Conservation (phyloP, 2,113 vertebrate genomes). For the Hippocampus comes region DNA sequence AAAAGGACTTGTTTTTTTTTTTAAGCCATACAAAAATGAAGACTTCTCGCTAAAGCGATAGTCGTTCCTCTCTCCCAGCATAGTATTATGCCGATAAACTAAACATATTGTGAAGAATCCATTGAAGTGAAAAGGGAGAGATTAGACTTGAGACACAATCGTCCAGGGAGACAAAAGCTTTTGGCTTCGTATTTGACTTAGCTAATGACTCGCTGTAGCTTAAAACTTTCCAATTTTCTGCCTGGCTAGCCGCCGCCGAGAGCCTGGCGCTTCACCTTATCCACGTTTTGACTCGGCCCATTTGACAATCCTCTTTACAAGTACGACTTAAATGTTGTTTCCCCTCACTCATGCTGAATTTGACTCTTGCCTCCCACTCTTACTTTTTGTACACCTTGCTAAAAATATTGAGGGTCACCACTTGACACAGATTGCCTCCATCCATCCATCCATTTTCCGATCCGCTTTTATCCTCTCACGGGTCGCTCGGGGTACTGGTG, state of each 20-base stretch:
- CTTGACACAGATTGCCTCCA: neutral
- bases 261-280: slow-evolving; percentile 31
- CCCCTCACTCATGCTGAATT: neutral
- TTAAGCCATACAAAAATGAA: slow-evolving; percentile 34
- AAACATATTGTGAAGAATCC: slow-evolving; percentile 57
- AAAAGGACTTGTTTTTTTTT: slow-evolving; percentile 33
- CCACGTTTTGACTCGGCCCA: slow-evolving; percentile 54
- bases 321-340: slow-evolving; percentile 28
- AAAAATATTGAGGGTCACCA: neutral
- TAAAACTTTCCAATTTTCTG: slow-evolving; percentile 72
- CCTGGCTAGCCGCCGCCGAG: slow-evolving; percentile 54
- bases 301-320: slow-evolving; percentile 50
- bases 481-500: too few species aligned
- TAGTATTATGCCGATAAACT: slow-evolving; percentile 46
- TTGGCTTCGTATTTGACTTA: slow-evolving; percentile 73
- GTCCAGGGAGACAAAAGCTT: slow-evolving; percentile 52
- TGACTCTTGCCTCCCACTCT: neutral
- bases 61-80: slow-evolving; percentile 56
- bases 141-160: slow-evolving; percentile 63
- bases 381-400: neutral
- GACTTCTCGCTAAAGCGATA: slow-evolving; percentile 39
- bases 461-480: neutral
- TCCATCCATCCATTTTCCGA: too few species aligned
- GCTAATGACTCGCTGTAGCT: slow-evolving; percentile 73
- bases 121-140: slow-evolving; percentile 61